These are phyloP conservation scores for Tamandua tetradactyla DNA, from an alignment of 2,797 vertebrate genomes.

Conservation along the genomic window DNA sequence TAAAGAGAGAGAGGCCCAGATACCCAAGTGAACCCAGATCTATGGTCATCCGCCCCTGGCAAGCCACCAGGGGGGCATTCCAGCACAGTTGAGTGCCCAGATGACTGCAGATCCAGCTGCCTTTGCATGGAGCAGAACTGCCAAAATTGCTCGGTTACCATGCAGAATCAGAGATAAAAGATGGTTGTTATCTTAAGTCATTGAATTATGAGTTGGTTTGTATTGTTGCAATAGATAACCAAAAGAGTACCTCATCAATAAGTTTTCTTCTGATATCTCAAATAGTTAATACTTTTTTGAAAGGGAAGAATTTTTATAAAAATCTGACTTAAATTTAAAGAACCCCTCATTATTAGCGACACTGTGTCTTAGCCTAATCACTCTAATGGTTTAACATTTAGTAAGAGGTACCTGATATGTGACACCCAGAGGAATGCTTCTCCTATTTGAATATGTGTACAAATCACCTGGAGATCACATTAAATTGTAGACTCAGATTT, in stretches of 20 bases:
- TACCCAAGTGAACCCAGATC: not conserved
- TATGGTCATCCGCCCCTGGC: not conserved
- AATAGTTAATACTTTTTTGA: not conserved
- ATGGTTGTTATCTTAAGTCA: not conserved
- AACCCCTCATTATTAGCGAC: not conserved
- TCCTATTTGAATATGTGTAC: not conserved
- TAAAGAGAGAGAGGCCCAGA: not conserved
- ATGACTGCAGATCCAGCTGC: not conserved
- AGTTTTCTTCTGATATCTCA: not conserved
- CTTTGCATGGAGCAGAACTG: not conserved
- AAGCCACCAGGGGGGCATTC: not conserved
- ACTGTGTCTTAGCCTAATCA: not conserved
- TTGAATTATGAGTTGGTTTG: not conserved
- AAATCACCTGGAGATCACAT: not conserved
- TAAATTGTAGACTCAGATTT: not conserved
- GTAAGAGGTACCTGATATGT: not conserved
- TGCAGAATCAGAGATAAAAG: not conserved
- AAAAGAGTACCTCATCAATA: not conserved
- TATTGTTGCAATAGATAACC: not conserved
- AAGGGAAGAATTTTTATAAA: not conserved
- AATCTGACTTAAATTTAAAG: not conserved
- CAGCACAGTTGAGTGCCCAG: not conserved
- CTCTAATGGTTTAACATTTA: not conserved
- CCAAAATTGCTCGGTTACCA: not conserved
- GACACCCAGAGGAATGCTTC: not conserved